Percentiles rank a stretch among this genome's conserved stretches.
These are phyloP conservation scores for Sipha flava DNA, from an alignment of 1,140 invertebrate genomes.

Conservation along the genomic window DNA sequence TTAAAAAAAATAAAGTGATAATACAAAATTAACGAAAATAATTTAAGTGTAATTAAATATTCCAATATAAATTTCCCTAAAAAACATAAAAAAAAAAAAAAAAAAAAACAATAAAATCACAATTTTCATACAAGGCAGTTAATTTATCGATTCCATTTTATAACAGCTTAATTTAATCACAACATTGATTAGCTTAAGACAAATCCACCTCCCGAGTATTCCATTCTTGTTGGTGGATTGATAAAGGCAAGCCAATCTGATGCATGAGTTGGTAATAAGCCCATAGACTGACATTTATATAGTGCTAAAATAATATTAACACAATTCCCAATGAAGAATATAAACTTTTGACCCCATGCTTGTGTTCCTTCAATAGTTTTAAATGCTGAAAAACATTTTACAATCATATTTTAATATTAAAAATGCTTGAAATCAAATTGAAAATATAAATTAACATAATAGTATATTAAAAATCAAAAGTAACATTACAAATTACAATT, in stretches of 20 bases:
- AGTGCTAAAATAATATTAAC: slow-evolving; percentile 85
- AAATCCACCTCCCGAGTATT: slow-evolving; percentile 80
- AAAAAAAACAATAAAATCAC: slow-evolving; percentile 10
- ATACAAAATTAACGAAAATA: not conserved
- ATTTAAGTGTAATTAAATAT: not conserved
- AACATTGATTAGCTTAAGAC: slow-evolving; percentile 51
- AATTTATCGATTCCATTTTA: not conserved
- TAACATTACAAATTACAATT: too few relatives aligned
- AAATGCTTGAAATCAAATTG: too few relatives aligned
- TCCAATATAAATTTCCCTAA: not conserved
- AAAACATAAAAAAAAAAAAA: slow-evolving; percentile 37
- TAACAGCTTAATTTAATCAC: slow-evolving; percentile 7
- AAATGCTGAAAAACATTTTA: slow-evolving; percentile 65
- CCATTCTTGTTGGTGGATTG: slow-evolving; percentile 76
- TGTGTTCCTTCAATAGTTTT: slow-evolving; percentile 93
- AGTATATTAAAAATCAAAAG: too few relatives aligned
- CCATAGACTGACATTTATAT: slow-evolving; percentile 99
- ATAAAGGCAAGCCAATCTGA: slow-evolving; percentile 99
- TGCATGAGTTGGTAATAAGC: slow-evolving; percentile 89
- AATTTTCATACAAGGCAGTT: slow-evolving; percentile 12
- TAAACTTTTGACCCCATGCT: slow-evolving; percentile 81
- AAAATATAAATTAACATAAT: too few relatives aligned
- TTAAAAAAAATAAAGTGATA: not conserved
- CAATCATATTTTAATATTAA: too few relatives aligned
- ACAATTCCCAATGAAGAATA: slow-evolving; percentile 91